These are phyloP conservation scores for Ashinkailepas kermadecensis DNA, from an alignment of 2,888 invertebrate species.

Conservation along the genomic window DNA sequence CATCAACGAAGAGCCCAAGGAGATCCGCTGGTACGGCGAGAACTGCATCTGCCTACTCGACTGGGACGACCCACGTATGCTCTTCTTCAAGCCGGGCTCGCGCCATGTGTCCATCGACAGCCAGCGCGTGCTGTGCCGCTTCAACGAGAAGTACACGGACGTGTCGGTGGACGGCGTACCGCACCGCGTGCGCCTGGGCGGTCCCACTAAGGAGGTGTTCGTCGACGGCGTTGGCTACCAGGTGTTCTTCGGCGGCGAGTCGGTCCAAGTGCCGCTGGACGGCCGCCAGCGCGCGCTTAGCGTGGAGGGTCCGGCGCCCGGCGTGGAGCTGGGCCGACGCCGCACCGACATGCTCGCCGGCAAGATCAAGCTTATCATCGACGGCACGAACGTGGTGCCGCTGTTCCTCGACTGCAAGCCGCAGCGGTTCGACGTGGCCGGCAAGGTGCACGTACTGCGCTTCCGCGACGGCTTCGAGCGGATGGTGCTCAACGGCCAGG, in stretches of 20 bases:
- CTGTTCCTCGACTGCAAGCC: conserved; percentile 75
- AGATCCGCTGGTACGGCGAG: conserved; percentile 77
- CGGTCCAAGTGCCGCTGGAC: conserved; percentile 69
- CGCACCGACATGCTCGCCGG: conserved; percentile 75
- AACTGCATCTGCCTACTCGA: conserved; percentile 75
- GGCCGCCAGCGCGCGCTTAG: conserved; percentile 65
- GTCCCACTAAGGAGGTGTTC: conserved; percentile 82
- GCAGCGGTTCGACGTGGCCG: conserved; percentile 67
- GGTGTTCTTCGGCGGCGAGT: conserved; percentile 84
- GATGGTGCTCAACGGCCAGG: conserved; percentile 68
- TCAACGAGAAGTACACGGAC: conserved; percentile 67
- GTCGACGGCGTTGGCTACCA: conserved; percentile 85
- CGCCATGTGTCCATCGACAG: conserved; percentile 59
- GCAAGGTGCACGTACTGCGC: conserved; percentile 62
- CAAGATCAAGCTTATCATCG: conserved; percentile 72
- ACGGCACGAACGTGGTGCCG: conserved; percentile 68
- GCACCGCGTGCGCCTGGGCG: conserved; percentile 77
- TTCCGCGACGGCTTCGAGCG: conserved; percentile 70
- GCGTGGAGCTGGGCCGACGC: conserved; percentile 75
- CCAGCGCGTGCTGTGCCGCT: conserved; percentile 63
- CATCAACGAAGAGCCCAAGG: conserved; percentile 70
- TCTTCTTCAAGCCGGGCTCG: conserved; percentile 72
- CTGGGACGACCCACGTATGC: conserved; percentile 76
- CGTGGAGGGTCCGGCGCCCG: conserved; percentile 84
- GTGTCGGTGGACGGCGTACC: conserved; percentile 63